Conservation (phyloP, 1,140 invertebrate genomes). For the Lepidurus couesii region DNA sequence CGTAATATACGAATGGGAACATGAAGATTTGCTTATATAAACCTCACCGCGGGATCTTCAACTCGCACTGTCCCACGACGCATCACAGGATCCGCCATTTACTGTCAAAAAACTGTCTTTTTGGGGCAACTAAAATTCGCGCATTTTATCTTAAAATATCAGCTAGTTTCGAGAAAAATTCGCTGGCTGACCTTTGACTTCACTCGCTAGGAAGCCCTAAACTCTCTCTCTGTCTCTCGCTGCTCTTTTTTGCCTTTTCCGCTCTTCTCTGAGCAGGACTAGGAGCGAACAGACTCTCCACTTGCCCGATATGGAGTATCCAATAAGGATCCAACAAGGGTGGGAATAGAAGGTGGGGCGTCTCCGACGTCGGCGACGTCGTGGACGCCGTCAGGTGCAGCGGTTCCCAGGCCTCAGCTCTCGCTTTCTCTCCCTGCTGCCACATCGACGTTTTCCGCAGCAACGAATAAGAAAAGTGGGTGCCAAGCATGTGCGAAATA, state of each 20-base stretch:
- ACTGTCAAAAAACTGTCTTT: background rate
- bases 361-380: constrained; percentile 20
- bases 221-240: background rate
- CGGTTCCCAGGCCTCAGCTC: constrained; percentile 7
- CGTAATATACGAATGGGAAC: background rate
- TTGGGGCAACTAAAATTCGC: background rate
- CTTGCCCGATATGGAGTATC: background rate
- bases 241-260: background rate
- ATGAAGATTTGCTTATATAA: background rate
- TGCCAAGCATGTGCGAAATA: constrained; percentile 13
- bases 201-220: background rate
- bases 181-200: background rate
- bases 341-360: background rate
- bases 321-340: constrained; percentile 6
- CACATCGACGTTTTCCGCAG: constrained; percentile 12
- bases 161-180: background rate
- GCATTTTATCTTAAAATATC: background rate
- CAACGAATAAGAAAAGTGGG: constrained; percentile 3
- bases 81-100: background rate
- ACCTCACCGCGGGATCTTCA: background rate
- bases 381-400: constrained; percentile 2
- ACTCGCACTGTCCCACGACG: background rate
- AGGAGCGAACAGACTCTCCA: background rate
- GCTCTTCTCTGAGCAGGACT: constrained; percentile 4
- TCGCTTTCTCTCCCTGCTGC: constrained; percentile 20